phyloP scores from a whole-genome alignment of 2,888 invertebrate genomes.

The Odontomyia ornata region DNA sequence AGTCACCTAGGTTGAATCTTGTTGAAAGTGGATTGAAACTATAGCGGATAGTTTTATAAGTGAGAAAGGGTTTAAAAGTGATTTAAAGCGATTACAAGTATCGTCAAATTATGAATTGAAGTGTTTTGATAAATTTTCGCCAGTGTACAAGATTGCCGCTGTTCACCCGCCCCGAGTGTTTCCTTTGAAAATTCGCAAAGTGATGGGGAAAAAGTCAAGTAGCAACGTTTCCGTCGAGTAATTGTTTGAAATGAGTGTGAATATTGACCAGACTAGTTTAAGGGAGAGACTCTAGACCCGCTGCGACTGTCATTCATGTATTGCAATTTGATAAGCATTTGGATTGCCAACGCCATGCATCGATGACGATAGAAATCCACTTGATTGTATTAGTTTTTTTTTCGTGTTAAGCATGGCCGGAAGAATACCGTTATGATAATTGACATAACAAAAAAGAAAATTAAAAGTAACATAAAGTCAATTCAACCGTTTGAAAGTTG shows the following conservation, averaged over 20 bases:
- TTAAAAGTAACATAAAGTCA: no score
- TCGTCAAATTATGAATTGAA: not conserved
- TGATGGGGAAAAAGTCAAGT: not conserved
- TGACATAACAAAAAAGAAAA: no score
- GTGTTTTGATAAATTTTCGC: not conserved
- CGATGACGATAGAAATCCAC: slow-evolving; percentile 29
- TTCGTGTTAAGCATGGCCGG: no score
- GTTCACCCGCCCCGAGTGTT: not conserved
- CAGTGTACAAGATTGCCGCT: not conserved
- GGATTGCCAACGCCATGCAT: slow-evolving; percentile 10
- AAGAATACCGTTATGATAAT: no score
- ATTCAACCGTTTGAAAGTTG: no score
- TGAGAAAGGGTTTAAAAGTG: not conserved
- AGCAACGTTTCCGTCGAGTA: not conserved
- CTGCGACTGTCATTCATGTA: not conserved
- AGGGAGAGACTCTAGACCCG: not conserved
- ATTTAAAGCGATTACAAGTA: not conserved
- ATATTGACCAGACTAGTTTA: slow-evolving; percentile 13
- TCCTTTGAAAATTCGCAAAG: not conserved
- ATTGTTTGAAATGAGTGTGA: slow-evolving; percentile 7
- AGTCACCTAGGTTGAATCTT: no score
- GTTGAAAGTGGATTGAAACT: slow-evolving; percentile 16
- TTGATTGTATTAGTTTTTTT: no score
- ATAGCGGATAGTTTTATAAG: not conserved
- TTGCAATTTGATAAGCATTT: no score